Base-by-base conservation (phyloP, 1,140 invertebrate genomes). In the Leptinotarsa defecta region DNA sequence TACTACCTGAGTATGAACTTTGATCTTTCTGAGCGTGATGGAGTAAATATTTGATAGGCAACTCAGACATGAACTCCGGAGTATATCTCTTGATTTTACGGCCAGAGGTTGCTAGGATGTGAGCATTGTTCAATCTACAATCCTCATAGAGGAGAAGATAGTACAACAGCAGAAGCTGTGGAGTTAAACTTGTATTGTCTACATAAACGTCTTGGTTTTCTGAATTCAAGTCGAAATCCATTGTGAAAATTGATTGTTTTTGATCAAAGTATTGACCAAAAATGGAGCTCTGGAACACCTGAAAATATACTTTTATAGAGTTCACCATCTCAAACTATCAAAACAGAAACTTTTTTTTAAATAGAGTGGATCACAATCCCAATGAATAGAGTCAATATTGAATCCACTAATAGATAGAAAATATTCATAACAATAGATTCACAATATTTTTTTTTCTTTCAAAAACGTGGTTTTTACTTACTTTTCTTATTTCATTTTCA, bases 81-180 rank as follows among this genome's bases (percentile, higher is more conserved):
- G 94, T 94, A 82, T 99, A 99, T 17, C 91, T 91, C 84, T 96
- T 95, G 13, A 96, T 89, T 86, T 93, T 94, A 76, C 93, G 89
- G 2, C 92, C 91, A 74, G 91, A 90, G 1, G 90, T 86, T 27
- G 91, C 86, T 24, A 94, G 91, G 13, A 88, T 90, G 71, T 92
- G 91, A 79, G 94, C 92, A 82, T 96, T 95, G 15, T 91, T 90
- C 65, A 98, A 85, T 74, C 96, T 89, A 0, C 94, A 92, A 85
- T 98, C 97, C 86, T 99, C 96, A 86, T 98, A 98, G 19, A 97
- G 86, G 13, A 99, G 86, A 1, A 98, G 86, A 85, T 98, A 99
- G 85, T 98, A 98, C 2, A 98, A 87, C 48, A 98, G 87, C 4
- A 98, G 85, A 3, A 99, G 86, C 85, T 98, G 96, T 0, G 96